A percentile compares a stretch with the other conserved stretches of the same genome.
These are phyloP conservation scores for Metopolophium dirhodum DNA, from an alignment of 1,140 invertebrate species.

Conservation along the genomic window DNA sequence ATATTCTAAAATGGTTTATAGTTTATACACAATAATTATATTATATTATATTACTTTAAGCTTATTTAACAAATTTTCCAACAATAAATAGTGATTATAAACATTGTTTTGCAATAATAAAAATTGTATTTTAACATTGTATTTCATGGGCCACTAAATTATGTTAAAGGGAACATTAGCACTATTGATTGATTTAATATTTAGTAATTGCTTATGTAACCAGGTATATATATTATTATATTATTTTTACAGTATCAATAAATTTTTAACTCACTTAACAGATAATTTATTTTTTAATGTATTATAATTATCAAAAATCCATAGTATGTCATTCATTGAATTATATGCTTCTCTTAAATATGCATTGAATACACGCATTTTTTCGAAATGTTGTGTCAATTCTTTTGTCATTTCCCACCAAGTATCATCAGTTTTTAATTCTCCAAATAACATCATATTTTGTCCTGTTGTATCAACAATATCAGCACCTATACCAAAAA, in stretches of 20 bases:
- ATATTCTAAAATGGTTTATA: not conserved
- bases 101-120: not conserved
- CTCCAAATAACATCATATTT: slow-evolving; percentile 83
- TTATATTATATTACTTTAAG: not conserved
- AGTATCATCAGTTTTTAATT: slow-evolving; percentile 82
- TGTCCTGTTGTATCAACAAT: slow-evolving; percentile 92
- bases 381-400: slow-evolving; percentile 79
- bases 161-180: too few relatives aligned
- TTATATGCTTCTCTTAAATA: slow-evolving; percentile 93
- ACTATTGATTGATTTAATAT: too few relatives aligned
- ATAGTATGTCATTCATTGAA: slow-evolving; percentile 82
- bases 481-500: slow-evolving; percentile 83
- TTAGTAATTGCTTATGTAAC: not conserved
- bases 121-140: not conserved
- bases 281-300: slow-evolving; percentile 55
- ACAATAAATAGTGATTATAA: not conserved
- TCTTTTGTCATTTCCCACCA: slow-evolving; percentile 85
- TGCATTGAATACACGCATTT: slow-evolving; percentile 81
- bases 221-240: not conserved
- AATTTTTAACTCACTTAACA: slow-evolving; percentile 58
- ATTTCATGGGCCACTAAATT: too few relatives aligned
- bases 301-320: slow-evolving; percentile 72
- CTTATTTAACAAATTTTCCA: not conserved
- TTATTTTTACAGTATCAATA: not conserved
- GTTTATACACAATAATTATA: not conserved